phyloP scores from a whole-genome alignment of 1,140 invertebrate species.

The Colletes latitarsis region DNA sequence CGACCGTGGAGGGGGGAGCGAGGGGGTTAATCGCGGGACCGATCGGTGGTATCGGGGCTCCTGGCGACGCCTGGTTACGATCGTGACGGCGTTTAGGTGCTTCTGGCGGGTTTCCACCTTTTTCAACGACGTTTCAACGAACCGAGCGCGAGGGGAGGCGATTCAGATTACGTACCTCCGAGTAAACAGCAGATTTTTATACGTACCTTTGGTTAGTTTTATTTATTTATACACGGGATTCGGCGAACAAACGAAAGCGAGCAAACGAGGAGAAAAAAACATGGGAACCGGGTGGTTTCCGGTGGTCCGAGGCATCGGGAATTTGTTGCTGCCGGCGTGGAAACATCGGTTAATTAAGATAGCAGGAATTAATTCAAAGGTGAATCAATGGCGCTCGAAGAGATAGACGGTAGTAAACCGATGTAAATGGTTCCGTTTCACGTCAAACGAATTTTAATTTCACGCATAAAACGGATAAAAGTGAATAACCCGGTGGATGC shows the following conservation, averaged over 20 bases:
- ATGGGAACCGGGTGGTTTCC: background rate
- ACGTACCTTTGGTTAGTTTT: too few relatives aligned
- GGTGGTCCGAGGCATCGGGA: background rate
- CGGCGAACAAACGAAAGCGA: too few relatives aligned
- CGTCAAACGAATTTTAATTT: conserved; percentile 17
- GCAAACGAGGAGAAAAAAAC: too few relatives aligned
- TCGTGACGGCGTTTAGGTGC: background rate
- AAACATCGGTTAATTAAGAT: background rate
- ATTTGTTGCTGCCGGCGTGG: too few relatives aligned
- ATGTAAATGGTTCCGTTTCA: background rate
- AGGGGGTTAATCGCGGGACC: background rate
- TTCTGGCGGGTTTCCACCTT: background rate
- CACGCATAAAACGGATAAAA: conserved; percentile 20
- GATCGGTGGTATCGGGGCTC: background rate
- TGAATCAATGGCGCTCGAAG: background rate
- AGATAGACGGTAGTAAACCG: background rate
- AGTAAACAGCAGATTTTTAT: too few relatives aligned
- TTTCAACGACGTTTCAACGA: background rate
- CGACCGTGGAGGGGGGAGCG: background rate
- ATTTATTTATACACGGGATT: too few relatives aligned
- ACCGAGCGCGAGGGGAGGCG: background rate
- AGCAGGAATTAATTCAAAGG: background rate
- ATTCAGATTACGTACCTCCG: background rate
- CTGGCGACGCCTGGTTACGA: background rate
- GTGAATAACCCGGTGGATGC: conserved; percentile 2